These are phyloP conservation scores for Natrix natrix DNA, from an alignment of 2,797 vertebrate genomes.

Conservation along the genomic window DNA sequence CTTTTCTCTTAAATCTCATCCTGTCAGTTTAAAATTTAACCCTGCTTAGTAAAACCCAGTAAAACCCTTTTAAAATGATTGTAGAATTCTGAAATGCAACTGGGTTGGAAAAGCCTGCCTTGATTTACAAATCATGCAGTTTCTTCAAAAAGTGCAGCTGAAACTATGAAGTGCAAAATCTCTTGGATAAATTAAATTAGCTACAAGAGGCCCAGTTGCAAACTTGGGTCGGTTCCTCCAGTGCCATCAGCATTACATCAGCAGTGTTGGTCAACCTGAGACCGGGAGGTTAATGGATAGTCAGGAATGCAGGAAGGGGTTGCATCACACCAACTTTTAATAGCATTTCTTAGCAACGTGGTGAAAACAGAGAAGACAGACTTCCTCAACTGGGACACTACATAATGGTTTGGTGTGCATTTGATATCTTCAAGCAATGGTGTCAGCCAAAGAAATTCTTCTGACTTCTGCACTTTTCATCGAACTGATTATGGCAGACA, in stretches of 20 bases:
- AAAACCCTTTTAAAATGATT: not conserved
- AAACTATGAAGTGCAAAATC: not conserved
- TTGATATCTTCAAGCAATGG: slow-evolving; percentile 52
- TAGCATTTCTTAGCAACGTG: slow-evolving; percentile 56
- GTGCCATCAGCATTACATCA: slow-evolving; percentile 35
- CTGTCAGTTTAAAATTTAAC: not conserved
- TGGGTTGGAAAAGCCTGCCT: not conserved
- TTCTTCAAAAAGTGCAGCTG: slow-evolving; percentile 5
- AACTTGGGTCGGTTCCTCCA: not conserved
- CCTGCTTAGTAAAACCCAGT: not conserved
- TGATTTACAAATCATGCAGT: not conserved
- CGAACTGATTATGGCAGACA: slow-evolving; percentile 32
- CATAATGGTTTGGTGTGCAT: slow-evolving; percentile 49
- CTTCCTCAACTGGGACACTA: slow-evolving; percentile 21
- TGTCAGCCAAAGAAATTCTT: slow-evolving; percentile 41
- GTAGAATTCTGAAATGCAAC: not conserved
- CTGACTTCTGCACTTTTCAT: slow-evolving; percentile 35
- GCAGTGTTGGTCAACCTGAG: not conserved
- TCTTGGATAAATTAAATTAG: slow-evolving; percentile 1
- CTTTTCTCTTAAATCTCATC: not conserved
- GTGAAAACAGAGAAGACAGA: slow-evolving; percentile 54
- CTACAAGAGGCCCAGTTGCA: not conserved
- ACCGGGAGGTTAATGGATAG: not conserved
- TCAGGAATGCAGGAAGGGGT: not conserved
- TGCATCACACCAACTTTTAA: slow-evolving; percentile 44